Conservation (phyloP, 1,140 invertebrate species). For the Philopotamus ludificatus region DNA sequence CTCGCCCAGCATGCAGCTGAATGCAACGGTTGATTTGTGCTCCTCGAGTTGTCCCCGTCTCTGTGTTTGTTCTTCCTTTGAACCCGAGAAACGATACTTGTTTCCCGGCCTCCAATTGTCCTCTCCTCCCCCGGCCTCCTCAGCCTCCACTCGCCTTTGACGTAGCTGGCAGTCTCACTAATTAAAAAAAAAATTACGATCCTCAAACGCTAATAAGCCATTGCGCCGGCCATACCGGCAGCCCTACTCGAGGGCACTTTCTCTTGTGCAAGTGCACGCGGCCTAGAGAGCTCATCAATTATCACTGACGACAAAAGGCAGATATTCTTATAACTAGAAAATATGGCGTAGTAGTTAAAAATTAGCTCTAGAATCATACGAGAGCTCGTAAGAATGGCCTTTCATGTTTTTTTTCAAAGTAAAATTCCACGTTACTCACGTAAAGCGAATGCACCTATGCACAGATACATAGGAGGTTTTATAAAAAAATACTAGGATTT, state of each 20-base stretch:
- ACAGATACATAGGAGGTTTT: too few relatives aligned
- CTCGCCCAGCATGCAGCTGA: too few relatives aligned
- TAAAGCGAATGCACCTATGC: too few relatives aligned
- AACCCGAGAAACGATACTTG: slow-evolving; percentile 26
- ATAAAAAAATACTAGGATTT: too few relatives aligned
- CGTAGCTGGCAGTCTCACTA: slow-evolving; percentile 27
- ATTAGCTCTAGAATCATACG: not conserved
- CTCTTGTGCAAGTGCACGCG: not conserved
- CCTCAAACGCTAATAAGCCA: slow-evolving; percentile 32
- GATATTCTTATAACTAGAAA: not conserved
- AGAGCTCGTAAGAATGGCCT: not conserved
- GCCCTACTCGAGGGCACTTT: not conserved
- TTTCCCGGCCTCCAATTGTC: slow-evolving; percentile 30
- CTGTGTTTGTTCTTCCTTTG: slow-evolving; percentile 18
- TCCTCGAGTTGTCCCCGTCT: not conserved
- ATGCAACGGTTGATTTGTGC: not conserved
- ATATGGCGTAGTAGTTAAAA: not conserved
- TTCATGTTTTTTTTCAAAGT: not conserved
- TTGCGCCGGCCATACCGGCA: slow-evolving; percentile 10
- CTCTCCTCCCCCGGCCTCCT: not conserved
- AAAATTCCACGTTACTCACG: not conserved
- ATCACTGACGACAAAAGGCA: not conserved
- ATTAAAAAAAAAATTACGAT: slow-evolving; percentile 35
- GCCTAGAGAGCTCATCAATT: not conserved
- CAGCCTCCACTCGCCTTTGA: slow-evolving; percentile 7